A percentile compares a stretch with the other conserved stretches of the same genome.
phyloP scores from a whole-genome alignment of 2,113 vertebrate genomes.

The Neodontobutis hainanensis region DNA sequence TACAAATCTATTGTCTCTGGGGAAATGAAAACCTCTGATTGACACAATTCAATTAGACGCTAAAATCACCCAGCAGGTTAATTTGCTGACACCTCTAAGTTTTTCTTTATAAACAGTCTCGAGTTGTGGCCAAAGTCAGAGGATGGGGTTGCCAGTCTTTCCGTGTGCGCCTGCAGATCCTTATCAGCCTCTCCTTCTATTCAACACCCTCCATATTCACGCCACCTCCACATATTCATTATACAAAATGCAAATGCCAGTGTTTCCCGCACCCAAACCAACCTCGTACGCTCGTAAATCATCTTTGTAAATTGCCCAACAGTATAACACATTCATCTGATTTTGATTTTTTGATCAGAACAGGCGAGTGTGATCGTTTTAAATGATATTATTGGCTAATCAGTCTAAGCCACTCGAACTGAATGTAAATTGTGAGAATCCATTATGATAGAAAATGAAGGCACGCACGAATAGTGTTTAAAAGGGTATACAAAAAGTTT shows the following conservation, averaged over 20 bases:
- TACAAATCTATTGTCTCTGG: neutral
- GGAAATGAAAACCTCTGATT: too few species aligned
- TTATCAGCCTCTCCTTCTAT: constrained; percentile 62
- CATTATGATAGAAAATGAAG: neutral
- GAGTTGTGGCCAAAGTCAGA: constrained; percentile 45
- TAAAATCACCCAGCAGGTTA: neutral
- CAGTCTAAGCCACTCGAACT: constrained; percentile 18
- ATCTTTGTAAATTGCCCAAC: neutral
- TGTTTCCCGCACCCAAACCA: constrained; percentile 46
- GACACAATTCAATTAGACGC: neutral
- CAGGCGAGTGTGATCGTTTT: constrained; percentile 6
- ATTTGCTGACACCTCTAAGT: constrained; percentile 55
- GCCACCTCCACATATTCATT: constrained; percentile 74
- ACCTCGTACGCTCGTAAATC: constrained; percentile 28
- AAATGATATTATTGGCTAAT: constrained; percentile 47
- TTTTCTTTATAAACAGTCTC: constrained; percentile 56
- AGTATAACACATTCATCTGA: neutral
- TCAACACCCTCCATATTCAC: constrained; percentile 77
- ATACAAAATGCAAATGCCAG: constrained; percentile 76
- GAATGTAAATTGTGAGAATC: constrained; percentile 16
- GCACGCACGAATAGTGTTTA: constrained; percentile 16
- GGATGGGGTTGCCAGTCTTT: constrained; percentile 38
- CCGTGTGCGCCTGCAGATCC: constrained; percentile 62
- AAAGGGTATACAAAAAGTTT: constrained; percentile 63
- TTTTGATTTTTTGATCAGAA: constrained; percentile 18